These are phyloP conservation scores for Amiota mariae DNA, from an alignment of 2,888 invertebrate species.

Conservation along the genomic window DNA sequence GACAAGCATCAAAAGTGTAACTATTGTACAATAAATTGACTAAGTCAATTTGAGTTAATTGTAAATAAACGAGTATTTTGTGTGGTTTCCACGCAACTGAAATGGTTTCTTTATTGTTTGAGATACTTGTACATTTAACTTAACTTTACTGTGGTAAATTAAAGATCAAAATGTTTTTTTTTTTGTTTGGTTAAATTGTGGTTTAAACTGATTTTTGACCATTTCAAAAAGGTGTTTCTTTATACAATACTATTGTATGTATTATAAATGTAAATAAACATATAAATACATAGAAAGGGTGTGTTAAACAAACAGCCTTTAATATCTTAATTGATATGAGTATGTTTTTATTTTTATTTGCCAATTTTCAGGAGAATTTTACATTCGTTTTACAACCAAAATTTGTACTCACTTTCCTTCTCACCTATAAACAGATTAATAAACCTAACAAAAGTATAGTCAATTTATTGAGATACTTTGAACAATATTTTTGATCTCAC, in stretches of 20 bases:
- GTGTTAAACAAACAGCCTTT: too few relatives aligned
- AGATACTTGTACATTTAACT: background rate
- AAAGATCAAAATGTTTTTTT: background rate
- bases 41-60: conserved; percentile 22
- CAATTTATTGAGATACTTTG: too few relatives aligned
- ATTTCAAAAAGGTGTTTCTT: background rate
- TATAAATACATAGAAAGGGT: too few relatives aligned
- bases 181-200: background rate
- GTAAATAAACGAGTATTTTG: conserved; percentile 20
- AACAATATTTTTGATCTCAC: too few relatives aligned
- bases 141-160: background rate
- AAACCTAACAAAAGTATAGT: too few relatives aligned
- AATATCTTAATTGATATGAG: too few relatives aligned
- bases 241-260: background rate
- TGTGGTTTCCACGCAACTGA: background rate
- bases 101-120: conserved; percentile 4
- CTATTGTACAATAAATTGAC: conserved; percentile 8
- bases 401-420: too few relatives aligned
- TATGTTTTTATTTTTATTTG: too few relatives aligned
- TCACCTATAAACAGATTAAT: too few relatives aligned
- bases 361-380: too few relatives aligned
- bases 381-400: too few relatives aligned
- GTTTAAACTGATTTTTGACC: background rate
- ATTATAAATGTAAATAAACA: background rate
- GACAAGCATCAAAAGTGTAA: too few relatives aligned